phyloP scores from a whole-genome alignment of 1,140 invertebrate genomes.

The Arion vulgaris region DNA sequence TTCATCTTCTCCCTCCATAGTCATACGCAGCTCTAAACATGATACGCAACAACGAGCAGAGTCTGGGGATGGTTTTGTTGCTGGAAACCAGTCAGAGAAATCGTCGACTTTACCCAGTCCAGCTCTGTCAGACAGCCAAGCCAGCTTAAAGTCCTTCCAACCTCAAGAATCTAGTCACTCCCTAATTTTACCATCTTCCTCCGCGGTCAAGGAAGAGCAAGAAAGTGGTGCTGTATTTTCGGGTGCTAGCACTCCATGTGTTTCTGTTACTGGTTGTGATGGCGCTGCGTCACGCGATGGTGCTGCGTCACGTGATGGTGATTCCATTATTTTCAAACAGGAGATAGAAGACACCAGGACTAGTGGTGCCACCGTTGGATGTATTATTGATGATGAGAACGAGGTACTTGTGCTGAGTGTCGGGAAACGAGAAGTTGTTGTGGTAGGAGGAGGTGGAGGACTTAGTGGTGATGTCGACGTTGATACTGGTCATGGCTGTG shows the following conservation, averaged over 20 bases:
- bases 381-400: neutral
- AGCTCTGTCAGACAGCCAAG: neutral
- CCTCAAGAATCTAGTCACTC: constrained; percentile 1
- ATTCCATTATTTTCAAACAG: neutral
- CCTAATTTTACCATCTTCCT: neutral
- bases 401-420: constrained; percentile 22
- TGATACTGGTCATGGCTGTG: neutral
- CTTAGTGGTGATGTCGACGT: neutral
- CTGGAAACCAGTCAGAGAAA: neutral
- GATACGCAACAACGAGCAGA: neutral
- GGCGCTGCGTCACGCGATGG: neutral
- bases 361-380: neutral
- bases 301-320: neutral
- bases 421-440: neutral
- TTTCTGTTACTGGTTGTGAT: constrained; percentile 15
- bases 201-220: constrained; percentile 12
- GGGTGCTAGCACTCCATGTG: neutral
- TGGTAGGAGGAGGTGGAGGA: neutral
- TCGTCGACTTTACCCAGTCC: neutral
- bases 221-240: constrained; percentile 18
- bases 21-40: constrained; percentile 12
- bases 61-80: neutral
- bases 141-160: neutral
- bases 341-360: neutral
- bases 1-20: neutral